Evolutionary conservation across 2,888 invertebrate species (phyloP).

Genomic region (Argyra leucocephala): DNA sequence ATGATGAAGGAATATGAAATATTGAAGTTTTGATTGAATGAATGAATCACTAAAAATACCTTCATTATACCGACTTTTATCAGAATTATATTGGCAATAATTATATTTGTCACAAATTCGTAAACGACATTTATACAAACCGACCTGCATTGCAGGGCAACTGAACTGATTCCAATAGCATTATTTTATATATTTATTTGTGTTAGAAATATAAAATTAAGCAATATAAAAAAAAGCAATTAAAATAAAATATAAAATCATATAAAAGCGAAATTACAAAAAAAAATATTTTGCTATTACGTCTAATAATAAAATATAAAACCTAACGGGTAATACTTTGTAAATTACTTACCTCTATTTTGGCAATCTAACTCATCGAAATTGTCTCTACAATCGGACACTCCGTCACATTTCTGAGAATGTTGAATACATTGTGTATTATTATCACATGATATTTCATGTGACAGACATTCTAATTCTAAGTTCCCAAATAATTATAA

Average conservation of each 20-base stretch:
- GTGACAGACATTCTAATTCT: conserved; percentile 28
- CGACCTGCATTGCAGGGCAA: background rate
- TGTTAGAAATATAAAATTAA: too few species aligned
- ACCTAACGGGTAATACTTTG: too few species aligned
- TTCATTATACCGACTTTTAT: conserved; percentile 45
- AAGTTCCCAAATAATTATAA: background rate
- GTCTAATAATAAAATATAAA: too few species aligned
- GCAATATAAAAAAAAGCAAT: too few species aligned
- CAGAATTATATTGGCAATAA: conserved; percentile 48
- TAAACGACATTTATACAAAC: conserved; percentile 37
- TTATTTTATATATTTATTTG: too few species aligned
- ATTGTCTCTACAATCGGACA: conserved; percentile 52
- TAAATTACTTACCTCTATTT: too few species aligned
- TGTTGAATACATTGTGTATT: conserved; percentile 47
- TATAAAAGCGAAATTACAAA: too few species aligned
- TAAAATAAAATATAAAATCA: too few species aligned
- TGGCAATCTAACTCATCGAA: conserved; percentile 58
- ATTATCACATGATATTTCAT: conserved; percentile 52
- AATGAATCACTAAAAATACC: too few species aligned
- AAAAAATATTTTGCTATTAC: too few species aligned
- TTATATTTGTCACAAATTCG: conserved; percentile 48
- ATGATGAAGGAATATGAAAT: too few species aligned
- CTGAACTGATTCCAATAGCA: background rate
- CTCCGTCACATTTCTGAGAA: conserved; percentile 48
- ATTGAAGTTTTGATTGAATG: too few species aligned